Evolutionary conservation across 2,888 invertebrate species (phyloP), one percentile per base, ranked within the genome.

Genomic region (Tetramorium bicarinatum): DNA sequence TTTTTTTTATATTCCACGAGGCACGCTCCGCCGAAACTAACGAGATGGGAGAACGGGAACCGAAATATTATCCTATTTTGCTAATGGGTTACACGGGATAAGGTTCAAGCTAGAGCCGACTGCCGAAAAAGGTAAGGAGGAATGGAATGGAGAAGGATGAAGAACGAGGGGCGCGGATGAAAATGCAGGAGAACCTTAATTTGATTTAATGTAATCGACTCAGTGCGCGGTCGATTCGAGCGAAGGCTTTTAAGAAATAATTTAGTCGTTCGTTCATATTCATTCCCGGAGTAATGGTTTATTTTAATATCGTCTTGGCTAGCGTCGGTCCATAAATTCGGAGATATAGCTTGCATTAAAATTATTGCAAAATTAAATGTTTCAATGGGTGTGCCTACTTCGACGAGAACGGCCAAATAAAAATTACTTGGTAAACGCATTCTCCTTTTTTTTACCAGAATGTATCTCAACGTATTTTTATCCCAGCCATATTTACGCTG

Each of bases 181-280:
- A 82, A 75, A 82, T 66, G 76, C 82, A 76, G 74, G 29, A 62
- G 76, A 82, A 76, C 56, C 66, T 82, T 82, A 76, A 76, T 82
- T 82, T 76, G 67, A 82, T 82, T 82, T 82, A 82, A 82, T 76
- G 76, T 82, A 76, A 75, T 76, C 76, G 75, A 75, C 82, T 76
- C 75, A 62, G 66, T 59, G 75, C 74, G 66, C 66, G 64, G 72
- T 64, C 82, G 82, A 49, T 76, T 66, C 47, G 79, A 29, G 69
- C 47, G 59, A 49, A 71, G 34, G 79, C 79, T 80, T 59, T 80
- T 80, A 71, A 80, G 71, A 80, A 80, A 80, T 80, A 69, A 80
- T 80, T 80, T 79, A 79, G 54, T 56, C 67, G 67, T 79, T 80
- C 79, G 47, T 71, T 71, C 79, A 69, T 69, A 79, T 79, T 79